Conservation (phyloP, 2,888 invertebrate genomes). For the Nipponacmea schrenckii region DNA sequence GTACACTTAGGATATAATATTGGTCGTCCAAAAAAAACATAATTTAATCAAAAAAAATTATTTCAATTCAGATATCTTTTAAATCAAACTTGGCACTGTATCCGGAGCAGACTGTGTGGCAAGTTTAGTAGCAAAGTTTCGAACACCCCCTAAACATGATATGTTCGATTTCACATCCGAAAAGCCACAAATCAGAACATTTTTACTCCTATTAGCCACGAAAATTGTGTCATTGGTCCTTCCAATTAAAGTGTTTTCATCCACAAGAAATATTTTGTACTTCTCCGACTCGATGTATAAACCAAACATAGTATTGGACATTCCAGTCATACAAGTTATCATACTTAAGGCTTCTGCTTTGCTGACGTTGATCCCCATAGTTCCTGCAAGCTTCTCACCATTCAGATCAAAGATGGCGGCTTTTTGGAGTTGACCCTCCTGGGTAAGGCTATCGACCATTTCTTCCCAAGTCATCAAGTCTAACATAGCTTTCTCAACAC, state of each 20-base stretch:
- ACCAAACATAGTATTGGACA: conserved; percentile 23
- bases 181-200: conserved; percentile 32
- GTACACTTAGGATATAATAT: no score
- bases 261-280: conserved; percentile 32
- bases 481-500: conserved; percentile 29
- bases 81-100: conserved; percentile 27
- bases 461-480: conserved; percentile 40
- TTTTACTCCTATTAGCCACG: conserved; percentile 27
- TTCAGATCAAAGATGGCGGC: conserved; percentile 35
- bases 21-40: no score
- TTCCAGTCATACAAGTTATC: conserved; percentile 19
- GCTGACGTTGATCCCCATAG: conserved; percentile 24
- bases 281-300: conserved; percentile 27
- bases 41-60: no score
- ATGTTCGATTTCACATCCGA: conserved; percentile 13
- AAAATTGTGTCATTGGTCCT: conserved; percentile 23
- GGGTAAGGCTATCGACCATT: conserved; percentile 33
- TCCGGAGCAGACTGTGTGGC: conserved; percentile 25
- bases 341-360: conserved; percentile 23
- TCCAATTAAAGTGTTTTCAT: conserved; percentile 32
- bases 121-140: conserved; percentile 30
- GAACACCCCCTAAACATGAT: conserved; percentile 32
- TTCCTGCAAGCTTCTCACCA: conserved; percentile 32
- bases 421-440: conserved; percentile 33
- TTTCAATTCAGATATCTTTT: neutral